These are phyloP conservation scores for Trissolcus brochymenae DNA, from an alignment of 2,888 invertebrate species.

Conservation along the genomic window DNA sequence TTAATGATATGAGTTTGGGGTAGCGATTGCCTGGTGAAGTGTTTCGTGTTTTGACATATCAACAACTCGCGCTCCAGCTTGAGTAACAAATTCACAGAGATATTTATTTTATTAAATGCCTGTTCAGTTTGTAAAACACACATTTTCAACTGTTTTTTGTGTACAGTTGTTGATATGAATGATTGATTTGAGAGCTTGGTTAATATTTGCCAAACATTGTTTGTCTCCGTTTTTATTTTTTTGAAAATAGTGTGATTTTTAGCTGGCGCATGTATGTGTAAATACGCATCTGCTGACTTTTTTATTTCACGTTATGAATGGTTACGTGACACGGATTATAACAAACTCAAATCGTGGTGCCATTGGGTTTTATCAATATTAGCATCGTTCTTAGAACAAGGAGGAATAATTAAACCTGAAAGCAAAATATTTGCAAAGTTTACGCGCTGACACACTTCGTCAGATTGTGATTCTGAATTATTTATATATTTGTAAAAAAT, in stretches of 20 bases:
- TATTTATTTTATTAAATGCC: background rate
- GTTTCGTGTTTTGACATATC: background rate
- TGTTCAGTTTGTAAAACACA: too few relatives aligned
- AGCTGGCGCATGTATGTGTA: slow-evolving; percentile 39
- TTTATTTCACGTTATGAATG: slow-evolving; percentile 24
- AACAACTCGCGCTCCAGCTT: too few relatives aligned
- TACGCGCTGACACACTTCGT: too few relatives aligned
- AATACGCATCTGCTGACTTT: slow-evolving; percentile 25
- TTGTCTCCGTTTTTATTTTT: too few relatives aligned
- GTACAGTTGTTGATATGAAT: slow-evolving; percentile 8
- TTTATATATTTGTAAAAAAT: too few relatives aligned
- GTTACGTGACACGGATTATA: slow-evolving; percentile 16
- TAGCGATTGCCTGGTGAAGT: too few relatives aligned
- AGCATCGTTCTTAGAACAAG: slow-evolving; percentile 35
- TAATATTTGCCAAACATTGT: slow-evolving; percentile 13
- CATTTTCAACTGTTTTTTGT: too few relatives aligned
- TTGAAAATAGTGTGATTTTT: slow-evolving; percentile 30
- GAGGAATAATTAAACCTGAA: background rate
- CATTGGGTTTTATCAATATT: slow-evolving; percentile 25
- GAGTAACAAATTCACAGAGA: background rate
- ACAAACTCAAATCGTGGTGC: slow-evolving; percentile 8
- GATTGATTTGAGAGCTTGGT: slow-evolving; percentile 13
- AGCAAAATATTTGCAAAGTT: too few relatives aligned
- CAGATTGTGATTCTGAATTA: too few relatives aligned
- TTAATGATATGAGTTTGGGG: too few relatives aligned